Conservation (phyloP, 2,113 vertebrate species). For the Eudorcas thomsonii region DNA sequence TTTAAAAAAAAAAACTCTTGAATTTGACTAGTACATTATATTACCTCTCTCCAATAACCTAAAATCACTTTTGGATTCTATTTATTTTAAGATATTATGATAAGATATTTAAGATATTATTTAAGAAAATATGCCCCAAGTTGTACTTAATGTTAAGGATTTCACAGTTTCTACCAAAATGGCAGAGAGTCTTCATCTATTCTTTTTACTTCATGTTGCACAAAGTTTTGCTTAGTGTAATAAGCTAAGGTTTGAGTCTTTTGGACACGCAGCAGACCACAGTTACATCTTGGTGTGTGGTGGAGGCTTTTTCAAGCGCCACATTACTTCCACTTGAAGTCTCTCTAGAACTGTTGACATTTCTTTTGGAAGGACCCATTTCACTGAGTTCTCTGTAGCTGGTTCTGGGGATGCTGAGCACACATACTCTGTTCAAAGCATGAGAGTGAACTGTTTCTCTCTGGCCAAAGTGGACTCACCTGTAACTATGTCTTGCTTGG, state of each 20-base stretch:
- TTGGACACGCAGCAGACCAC: background rate
- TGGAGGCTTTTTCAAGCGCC: background rate
- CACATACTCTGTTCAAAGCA: rapidly evolving
- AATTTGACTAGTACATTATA: background rate
- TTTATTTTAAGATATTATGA: background rate
- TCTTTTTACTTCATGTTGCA: background rate
- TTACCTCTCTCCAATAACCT: background rate
- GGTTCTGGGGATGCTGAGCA: background rate
- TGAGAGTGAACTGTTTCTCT: background rate
- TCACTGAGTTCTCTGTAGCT: background rate
- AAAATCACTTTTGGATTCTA: background rate
- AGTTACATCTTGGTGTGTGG: background rate
- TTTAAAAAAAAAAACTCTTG: background rate
- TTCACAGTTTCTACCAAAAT: background rate
- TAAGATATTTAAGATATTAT: too few relatives aligned
- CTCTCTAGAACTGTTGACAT: background rate
- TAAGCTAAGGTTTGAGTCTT: background rate
- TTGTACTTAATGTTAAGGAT: background rate
- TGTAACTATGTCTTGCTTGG: background rate
- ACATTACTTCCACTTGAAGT: background rate
- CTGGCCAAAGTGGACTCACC: background rate
- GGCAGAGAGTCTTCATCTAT: background rate
- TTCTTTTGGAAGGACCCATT: background rate
- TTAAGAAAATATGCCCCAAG: background rate
- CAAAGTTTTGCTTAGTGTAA: background rate